These are phyloP conservation scores for Calyptomena viridis DNA, from an alignment of 2,113 vertebrate genomes.

Conservation along the genomic window DNA sequence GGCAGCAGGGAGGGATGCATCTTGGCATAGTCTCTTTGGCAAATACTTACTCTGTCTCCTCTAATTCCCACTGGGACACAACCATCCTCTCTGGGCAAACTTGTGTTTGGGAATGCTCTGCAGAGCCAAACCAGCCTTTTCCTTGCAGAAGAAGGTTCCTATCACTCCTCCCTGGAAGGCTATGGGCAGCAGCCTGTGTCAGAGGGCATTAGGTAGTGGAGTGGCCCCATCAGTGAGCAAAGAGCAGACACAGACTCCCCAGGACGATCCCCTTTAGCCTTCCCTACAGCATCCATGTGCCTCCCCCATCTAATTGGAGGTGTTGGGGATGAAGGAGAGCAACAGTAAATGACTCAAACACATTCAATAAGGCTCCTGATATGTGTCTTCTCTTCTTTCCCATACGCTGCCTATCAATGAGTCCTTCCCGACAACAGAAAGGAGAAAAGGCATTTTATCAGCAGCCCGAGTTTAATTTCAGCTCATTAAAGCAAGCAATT, in stretches of 20 bases:
- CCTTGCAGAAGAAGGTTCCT: not conserved
- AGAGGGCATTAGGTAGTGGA: not conserved
- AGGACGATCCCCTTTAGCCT: not conserved
- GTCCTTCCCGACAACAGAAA: conserved; percentile 47
- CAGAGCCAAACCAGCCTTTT: not conserved
- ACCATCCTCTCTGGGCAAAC: not conserved
- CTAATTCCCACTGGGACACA: not conserved
- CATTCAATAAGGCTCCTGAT: not conserved
- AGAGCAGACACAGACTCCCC: not conserved
- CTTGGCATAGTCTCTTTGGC: not conserved
- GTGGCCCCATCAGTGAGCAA: not conserved
- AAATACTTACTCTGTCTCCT: not conserved
- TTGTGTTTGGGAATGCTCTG: not conserved
- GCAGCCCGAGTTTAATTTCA: conserved; percentile 65
- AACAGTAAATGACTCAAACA: not conserved
- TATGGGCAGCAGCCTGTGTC: not conserved
- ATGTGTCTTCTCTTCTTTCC: conserved; percentile 8
- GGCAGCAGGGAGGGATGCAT: not conserved
- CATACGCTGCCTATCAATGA: not conserved
- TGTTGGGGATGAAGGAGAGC: not conserved
- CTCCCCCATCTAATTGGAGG: not conserved
- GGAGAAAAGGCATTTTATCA: conserved; percentile 62
- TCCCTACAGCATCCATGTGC: not conserved
- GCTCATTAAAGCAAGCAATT: conserved; percentile 72
- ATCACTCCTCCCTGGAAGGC: not conserved